Conservation (phyloP, 2,888 invertebrate species). For the Drosophila maculinotata region DNA sequence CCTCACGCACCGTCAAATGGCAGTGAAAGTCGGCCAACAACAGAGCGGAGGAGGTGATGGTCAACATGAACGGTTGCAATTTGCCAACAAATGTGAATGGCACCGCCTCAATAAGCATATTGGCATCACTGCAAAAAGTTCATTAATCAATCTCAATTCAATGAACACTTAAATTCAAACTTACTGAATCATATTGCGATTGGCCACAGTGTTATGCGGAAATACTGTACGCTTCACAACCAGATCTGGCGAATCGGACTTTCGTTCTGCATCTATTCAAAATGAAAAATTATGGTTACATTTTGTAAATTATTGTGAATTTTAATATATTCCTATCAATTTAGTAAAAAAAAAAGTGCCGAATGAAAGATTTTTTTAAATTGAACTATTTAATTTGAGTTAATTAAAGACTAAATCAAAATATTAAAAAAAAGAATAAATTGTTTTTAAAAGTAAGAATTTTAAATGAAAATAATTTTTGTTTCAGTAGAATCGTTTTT, state of each 20-base stretch:
- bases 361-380: too few relatives aligned
- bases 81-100: slow-evolving; percentile 95
- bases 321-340: too few relatives aligned
- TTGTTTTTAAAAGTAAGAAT: too few relatives aligned
- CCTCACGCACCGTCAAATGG: slow-evolving; percentile 96
- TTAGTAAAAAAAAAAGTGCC: too few relatives aligned
- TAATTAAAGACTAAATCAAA: too few relatives aligned
- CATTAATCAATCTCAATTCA: not conserved
- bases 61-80: slow-evolving; percentile 96
- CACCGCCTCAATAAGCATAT: slow-evolving; percentile 94
- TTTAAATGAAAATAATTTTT: too few relatives aligned
- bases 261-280: slow-evolving; percentile 87
- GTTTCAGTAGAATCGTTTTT: too few relatives aligned
- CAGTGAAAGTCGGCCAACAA: slow-evolving; percentile 96
- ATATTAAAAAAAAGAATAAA: too few relatives aligned
- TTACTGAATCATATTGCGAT: slow-evolving; percentile 91
- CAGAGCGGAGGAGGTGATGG: slow-evolving; percentile 94
- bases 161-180: slow-evolving; percentile 75
- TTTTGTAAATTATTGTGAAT: too few relatives aligned
- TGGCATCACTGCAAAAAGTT: slow-evolving; percentile 89
- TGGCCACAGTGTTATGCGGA: slow-evolving; percentile 91
- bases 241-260: slow-evolving; percentile 87
- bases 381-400: too few relatives aligned
- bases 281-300: not conserved
- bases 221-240: slow-evolving; percentile 89